A percentile compares a stretch with the other conserved stretches of the same genome.
Conservation (phyloP, 2,797 vertebrate genomes). For the Chaetodon trifasciatus region DNA sequence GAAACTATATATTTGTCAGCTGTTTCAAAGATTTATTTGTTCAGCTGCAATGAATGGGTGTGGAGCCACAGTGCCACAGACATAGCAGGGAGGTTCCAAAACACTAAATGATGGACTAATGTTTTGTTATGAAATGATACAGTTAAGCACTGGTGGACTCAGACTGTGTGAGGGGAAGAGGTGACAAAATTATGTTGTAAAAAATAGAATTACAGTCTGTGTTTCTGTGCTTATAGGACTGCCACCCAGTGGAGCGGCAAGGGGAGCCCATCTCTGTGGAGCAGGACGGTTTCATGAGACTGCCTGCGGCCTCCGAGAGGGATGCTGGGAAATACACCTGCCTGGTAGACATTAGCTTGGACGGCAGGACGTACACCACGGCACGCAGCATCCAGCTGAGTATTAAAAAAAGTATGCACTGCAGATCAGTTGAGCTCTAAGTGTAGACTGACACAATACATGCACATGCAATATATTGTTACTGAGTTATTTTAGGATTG, state of each 20-base stretch:
- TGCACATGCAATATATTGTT: no score
- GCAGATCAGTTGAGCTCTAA: neutral
- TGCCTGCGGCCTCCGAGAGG: neutral
- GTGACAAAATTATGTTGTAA: neutral
- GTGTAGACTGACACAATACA: neutral
- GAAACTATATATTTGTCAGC: no score
- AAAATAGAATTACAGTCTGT: neutral
- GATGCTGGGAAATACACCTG: slow-evolving; percentile 80
- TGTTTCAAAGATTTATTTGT: no score
- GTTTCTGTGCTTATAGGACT: slow-evolving; percentile 62
- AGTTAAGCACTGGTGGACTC: no score
- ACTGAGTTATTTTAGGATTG: neutral
- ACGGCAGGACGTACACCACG: slow-evolving; percentile 55
- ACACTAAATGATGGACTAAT: no score
- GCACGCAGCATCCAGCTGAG: slow-evolving; percentile 72
- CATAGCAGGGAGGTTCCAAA: no score
- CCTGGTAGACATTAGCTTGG: slow-evolving; percentile 60
- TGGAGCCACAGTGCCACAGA: no score
- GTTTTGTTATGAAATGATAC: no score
- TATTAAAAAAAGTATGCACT: slow-evolving; percentile 28
- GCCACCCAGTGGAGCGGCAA: slow-evolving; percentile 17
- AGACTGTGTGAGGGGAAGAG: no score
- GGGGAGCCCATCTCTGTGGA: slow-evolving; percentile 1
- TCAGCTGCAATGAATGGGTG: no score
- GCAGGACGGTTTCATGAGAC: neutral